Evolutionary conservation across 1,140 invertebrate genomes (phyloP), one percentile per base, ranked within the genome.

Genomic region (Bombus confusus): DNA sequence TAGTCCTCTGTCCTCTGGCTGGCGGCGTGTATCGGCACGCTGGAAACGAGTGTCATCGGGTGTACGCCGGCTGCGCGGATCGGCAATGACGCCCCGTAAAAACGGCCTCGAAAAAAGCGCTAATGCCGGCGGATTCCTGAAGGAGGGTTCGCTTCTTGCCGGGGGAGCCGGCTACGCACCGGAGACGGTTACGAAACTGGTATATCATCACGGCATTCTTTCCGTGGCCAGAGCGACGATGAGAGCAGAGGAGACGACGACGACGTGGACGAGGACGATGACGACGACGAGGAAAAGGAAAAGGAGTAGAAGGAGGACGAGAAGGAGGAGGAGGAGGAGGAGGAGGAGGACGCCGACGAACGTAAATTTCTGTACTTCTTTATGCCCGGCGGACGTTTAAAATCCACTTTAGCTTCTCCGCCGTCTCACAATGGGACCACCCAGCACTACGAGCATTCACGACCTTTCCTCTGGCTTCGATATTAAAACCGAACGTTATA

Each of bases 91-190:
- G 83, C 78, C 47, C 83, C 88, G 91, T 91, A 92, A 92, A 92
- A 91, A 89, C 87, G 78, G 85, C 74, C 86, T 82, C 83, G 91
- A 89, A 91, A 92, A 92, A 91, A 91, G 90, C 88, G 92, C 85
- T 91, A 92, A 93, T 91, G 87, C 86, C 86, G 80, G 86, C 87
- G 83, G 87, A 92, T 92, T 93, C 91, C 88, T 86, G 88, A 90
- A 91, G 89, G 87, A 90, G 87, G 87, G 71, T 62, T 66, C 62
- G 39, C 15, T 86, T 86, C 80, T 86, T 85, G 69, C 59, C 78
- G 31, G 28, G 6, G 39, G 39, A 31, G 68, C 75, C 13, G 73
- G 71, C 64, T 37, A 57, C 72, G 57, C 43, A 43, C 28, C n/a
- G 37, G 64, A 41, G 57, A 34, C 47, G 34, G 71, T 85, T 68